Evolutionary conservation across 2,888 invertebrate species (phyloP).

Genomic region (Helobdella robusta): DNA sequence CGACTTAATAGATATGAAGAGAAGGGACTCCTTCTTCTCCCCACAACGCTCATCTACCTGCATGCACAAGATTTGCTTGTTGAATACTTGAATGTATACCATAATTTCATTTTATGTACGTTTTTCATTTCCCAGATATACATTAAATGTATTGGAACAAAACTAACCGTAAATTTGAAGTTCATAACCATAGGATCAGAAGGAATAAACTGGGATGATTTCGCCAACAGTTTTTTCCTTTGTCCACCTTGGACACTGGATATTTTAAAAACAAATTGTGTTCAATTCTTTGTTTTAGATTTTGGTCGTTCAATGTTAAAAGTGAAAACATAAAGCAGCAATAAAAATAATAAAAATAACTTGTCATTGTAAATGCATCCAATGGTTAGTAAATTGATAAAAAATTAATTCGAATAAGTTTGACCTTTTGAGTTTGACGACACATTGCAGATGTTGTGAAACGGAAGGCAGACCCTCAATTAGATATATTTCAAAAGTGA

Average conservation of each 20-base stretch:
- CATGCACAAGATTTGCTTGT: neutral
- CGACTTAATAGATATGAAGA: slow-evolving; percentile 51
- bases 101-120: neutral
- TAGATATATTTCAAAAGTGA: neutral
- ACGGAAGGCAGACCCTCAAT: neutral
- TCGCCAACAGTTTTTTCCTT: neutral
- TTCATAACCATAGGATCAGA: neutral
- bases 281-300: too few species aligned
- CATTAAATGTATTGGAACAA: neutral
- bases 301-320: too few species aligned
- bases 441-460: neutral
- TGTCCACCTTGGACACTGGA: neutral
- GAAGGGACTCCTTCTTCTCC: slow-evolving; percentile 49
- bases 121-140: neutral
- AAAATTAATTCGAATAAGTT: too few species aligned
- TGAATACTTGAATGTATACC: neutral
- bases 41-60: slow-evolving; percentile 48
- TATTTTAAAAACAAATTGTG: too few species aligned
- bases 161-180: neutral
- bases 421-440: slow-evolving; percentile 12
- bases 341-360: too few species aligned
- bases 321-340: too few species aligned
- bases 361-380: too few species aligned
- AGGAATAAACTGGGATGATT: neutral
- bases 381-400: too few species aligned